Percentiles rank a stretch among this genome's conserved stretches.
phyloP scores from a whole-genome alignment of 2,113 vertebrate species.

The Cephalopterus ornatus region DNA sequence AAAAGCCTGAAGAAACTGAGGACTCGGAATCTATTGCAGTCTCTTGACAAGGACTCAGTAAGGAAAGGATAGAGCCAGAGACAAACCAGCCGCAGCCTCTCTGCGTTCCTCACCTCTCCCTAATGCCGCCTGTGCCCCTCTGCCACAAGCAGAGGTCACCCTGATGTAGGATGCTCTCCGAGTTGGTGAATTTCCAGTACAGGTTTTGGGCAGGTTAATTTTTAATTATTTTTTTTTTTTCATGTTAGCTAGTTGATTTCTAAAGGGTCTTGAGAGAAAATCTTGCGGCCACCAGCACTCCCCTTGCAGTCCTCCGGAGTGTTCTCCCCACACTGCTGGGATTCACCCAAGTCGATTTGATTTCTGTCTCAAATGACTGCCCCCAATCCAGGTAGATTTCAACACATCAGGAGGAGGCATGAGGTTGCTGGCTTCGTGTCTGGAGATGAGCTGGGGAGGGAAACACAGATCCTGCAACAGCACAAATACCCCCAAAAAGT shows the following conservation, averaged over 20 bases:
- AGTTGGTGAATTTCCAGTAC: constrained; percentile 1
- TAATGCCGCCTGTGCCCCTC: fast-evolving
- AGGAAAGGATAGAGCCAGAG: constrained; percentile 60
- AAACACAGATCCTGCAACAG: background rate
- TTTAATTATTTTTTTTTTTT: background rate
- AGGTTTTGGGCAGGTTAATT: background rate
- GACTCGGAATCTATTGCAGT: constrained; percentile 78
- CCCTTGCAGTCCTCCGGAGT: background rate
- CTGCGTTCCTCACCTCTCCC: background rate
- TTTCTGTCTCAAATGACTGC: background rate
- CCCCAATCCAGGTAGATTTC: background rate
- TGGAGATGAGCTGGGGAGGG: background rate
- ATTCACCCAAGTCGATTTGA: background rate
- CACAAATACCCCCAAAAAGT: background rate
- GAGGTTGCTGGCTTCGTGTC: constrained; percentile 21
- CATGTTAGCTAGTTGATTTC: background rate
- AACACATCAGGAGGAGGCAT: background rate
- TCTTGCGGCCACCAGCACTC: background rate
- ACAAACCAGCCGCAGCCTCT: background rate
- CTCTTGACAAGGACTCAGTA: constrained; percentile 59
- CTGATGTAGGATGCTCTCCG: background rate
- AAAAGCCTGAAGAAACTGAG: constrained; percentile 76
- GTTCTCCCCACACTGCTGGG: background rate
- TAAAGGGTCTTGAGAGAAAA: constrained; percentile 10
- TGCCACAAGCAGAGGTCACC: background rate